Base-by-base conservation (phyloP, 2,113 vertebrate species). In the Etia nguti region DNA sequence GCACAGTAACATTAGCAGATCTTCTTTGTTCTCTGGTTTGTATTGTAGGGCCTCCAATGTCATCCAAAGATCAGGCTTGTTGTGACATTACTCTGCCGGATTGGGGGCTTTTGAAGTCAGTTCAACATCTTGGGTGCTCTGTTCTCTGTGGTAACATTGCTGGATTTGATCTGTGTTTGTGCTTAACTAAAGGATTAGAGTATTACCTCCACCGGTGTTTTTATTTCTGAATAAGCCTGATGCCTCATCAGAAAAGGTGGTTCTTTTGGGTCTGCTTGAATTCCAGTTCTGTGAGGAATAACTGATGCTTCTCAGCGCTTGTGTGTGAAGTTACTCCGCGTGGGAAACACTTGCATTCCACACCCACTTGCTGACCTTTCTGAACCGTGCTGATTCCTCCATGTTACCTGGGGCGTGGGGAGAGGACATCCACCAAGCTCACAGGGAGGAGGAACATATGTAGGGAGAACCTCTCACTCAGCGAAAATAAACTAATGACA, bases 261-360 rank as follows among this genome's bases (percentile, higher is more conserved):
- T 57, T 26, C 34, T 48, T 38, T 82, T 56, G 80, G 80, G 60
- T 84, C 82, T 90, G 20, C 3, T 26, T 80, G 83, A 86, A 85
- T 92, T 90, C 68, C 86, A 31, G 81, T 80, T 79, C 65, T 26
- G 48, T 60, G 59, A 85, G 73, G 84, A 80, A 84, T 62, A 81
- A 92, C 89, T 91, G 82, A 59, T 93, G 92, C 84, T 92, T 92
- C 92, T 89, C 85, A 86, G 88, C 34, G 77, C 68, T 46, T 77
- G 88, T 87, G 88, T 88, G 83, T 92, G 41, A 87, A 90, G 86
- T 89, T 86, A 87, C 79, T 65, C 82, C 26, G 46, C 43, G 87
- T 96, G 94, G 92, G 95, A 96, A 96, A 94, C 80, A 77, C 84
- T 88, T 38, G 20, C 83, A 92, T 92, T 95, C 92, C 94, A 92